Percentiles rank a stretch among this genome's conserved stretches.
These are phyloP conservation scores for Amazona guildingii DNA, from an alignment of 2,113 vertebrate genomes.

Conservation along the genomic window DNA sequence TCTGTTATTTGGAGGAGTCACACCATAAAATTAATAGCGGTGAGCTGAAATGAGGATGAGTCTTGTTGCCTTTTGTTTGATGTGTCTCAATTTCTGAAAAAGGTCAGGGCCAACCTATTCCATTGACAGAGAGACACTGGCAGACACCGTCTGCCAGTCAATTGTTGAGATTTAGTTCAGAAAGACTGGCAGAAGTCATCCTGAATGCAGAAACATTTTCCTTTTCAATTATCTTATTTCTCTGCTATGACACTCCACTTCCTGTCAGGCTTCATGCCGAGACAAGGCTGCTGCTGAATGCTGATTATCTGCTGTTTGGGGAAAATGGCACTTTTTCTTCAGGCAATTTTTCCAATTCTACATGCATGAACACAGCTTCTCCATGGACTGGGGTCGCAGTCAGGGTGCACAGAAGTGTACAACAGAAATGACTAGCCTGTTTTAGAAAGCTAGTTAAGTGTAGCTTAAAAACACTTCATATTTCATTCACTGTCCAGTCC, in stretches of 20 bases:
- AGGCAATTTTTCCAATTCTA: not conserved
- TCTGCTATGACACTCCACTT: slow-evolving; percentile 20
- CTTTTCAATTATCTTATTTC: slow-evolving; percentile 44
- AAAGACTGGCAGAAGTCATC: slow-evolving; percentile 2
- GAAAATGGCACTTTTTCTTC: not conserved
- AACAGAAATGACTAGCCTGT: not conserved
- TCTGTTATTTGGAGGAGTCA: slow-evolving; percentile 40
- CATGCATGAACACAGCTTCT: not conserved
- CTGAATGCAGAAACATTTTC: slow-evolving; percentile 22
- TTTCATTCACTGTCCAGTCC: not conserved
- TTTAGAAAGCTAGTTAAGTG: not conserved
- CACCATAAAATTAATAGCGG: slow-evolving; percentile 56
- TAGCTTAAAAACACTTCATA: not conserved
- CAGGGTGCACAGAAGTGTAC: not conserved
- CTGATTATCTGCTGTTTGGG: not conserved
- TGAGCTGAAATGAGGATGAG: slow-evolving; percentile 41
- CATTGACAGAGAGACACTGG: slow-evolving; percentile 48
- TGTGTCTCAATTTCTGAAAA: slow-evolving; percentile 43
- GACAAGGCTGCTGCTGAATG: slow-evolving; percentile 3
- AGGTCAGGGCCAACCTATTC: slow-evolving; percentile 44
- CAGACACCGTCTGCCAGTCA: slow-evolving; percentile 41
- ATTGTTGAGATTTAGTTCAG: slow-evolving; percentile 42
- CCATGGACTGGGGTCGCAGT: not conserved
- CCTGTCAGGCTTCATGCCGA: not conserved
- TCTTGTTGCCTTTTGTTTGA: slow-evolving; percentile 60